Evolutionary conservation across 2,888 invertebrate genomes (phyloP).

Genomic region (Pediacus dermestoides): DNA sequence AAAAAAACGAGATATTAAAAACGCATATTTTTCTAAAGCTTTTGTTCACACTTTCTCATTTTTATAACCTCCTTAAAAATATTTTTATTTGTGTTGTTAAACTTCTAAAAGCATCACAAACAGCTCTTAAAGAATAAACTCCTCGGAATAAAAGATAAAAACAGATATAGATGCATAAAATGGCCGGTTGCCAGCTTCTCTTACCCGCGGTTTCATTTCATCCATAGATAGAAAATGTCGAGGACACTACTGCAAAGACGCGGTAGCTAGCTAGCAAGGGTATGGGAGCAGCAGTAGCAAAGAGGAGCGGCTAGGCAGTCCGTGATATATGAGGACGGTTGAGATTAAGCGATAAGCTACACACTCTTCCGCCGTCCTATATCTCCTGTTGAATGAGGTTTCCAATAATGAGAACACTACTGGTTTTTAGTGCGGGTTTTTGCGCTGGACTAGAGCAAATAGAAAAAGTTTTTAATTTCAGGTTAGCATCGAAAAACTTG

Average conservation of each 20-base stretch:
- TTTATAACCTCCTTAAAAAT: slow-evolving; percentile 26
- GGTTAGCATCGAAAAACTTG: too few species aligned
- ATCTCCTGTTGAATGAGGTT: slow-evolving; percentile 41
- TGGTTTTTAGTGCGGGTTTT: slow-evolving; percentile 3
- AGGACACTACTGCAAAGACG: slow-evolving; percentile 18
- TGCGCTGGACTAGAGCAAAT: too few species aligned
- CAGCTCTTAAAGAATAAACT: slow-evolving; percentile 25
- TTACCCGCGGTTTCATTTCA: slow-evolving; percentile 33
- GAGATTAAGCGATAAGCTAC: slow-evolving; percentile 44
- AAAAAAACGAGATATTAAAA: slow-evolving; percentile 12
- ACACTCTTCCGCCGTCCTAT: slow-evolving; percentile 35
- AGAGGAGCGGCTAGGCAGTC: slow-evolving; percentile 17
- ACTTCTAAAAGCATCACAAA: slow-evolving; percentile 29
- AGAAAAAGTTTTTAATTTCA: too few species aligned
- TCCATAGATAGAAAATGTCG: slow-evolving; percentile 31
- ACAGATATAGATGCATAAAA: slow-evolving; percentile 33
- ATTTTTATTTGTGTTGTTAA: slow-evolving; percentile 30
- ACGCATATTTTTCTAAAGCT: slow-evolving; percentile 12
- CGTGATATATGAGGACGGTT: slow-evolving; percentile 41
- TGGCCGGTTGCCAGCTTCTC: slow-evolving; percentile 38
- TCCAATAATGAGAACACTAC: slow-evolving; percentile 23
- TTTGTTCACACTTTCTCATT: slow-evolving; percentile 25
- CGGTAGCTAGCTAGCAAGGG: too few species aligned
- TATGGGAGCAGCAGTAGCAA: not conserved
- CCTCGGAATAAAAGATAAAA: slow-evolving; percentile 29